A percentile compares a stretch with the other conserved stretches of the same genome.
Conservation (phyloP, 2,113 vertebrate species). For the Cyphomyrus plagiostoma region DNA sequence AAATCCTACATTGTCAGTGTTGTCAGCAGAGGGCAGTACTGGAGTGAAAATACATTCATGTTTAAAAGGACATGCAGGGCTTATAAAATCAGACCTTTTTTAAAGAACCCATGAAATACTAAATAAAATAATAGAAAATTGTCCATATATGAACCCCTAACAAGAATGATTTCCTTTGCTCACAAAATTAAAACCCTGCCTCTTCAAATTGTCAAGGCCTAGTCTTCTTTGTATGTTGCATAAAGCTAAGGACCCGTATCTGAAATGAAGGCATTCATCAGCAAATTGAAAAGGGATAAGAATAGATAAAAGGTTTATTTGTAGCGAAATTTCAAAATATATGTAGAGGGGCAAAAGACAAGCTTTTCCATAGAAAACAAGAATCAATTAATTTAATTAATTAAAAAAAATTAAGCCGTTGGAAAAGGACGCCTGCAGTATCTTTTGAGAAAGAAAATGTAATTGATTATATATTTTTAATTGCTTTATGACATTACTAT, state of each 20-base stretch:
- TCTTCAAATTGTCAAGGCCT: slow-evolving; percentile 4
- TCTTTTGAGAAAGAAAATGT: not conserved
- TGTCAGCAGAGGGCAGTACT: slow-evolving; percentile 12
- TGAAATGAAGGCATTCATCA: slow-evolving; percentile 14
- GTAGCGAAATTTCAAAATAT: not conserved
- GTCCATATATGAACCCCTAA: not conserved
- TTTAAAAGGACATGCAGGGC: not conserved
- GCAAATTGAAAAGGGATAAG: not conserved
- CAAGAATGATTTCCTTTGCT: not conserved
- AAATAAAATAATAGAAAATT: not conserved
- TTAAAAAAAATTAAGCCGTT: not conserved
- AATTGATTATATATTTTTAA: not conserved
- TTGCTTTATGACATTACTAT: not conserved
- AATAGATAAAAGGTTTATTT: not conserved
- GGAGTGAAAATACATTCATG: not conserved
- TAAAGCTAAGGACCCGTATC: not conserved
- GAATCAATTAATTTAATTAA: not conserved
- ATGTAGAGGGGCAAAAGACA: not conserved
- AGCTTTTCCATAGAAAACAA: not conserved
- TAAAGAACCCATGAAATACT: not conserved
- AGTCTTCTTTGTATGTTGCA: not conserved
- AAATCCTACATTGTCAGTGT: not conserved
- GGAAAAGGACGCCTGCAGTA: not conserved
- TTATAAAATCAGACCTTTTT: not conserved
- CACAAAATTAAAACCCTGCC: not conserved